These are phyloP conservation scores for Upupa epops DNA, from an alignment of 2,113 vertebrate species.

Conservation along the genomic window DNA sequence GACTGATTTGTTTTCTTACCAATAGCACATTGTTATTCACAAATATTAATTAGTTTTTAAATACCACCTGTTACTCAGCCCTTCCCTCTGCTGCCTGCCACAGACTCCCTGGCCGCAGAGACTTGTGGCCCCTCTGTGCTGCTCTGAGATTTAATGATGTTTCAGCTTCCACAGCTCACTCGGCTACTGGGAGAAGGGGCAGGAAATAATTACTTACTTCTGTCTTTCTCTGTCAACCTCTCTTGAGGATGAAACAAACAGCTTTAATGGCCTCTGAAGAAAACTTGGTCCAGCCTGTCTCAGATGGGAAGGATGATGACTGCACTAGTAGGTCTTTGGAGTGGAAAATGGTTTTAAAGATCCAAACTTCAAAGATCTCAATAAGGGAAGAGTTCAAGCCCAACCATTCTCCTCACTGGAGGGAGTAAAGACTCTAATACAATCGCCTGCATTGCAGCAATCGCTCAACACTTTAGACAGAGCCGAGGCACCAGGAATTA, in stretches of 20 bases:
- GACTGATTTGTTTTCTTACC: slow-evolving; percentile 52
- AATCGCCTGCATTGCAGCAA: background rate
- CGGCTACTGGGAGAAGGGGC: background rate
- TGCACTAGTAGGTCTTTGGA: background rate
- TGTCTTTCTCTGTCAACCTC: slow-evolving; percentile 5
- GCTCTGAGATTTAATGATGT: slow-evolving; percentile 44
- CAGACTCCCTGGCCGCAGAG: background rate
- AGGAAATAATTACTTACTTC: slow-evolving; percentile 53
- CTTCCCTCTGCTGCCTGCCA: background rate
- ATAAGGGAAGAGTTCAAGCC: background rate
- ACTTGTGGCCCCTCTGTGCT: background rate
- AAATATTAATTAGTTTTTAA: slow-evolving; percentile 59
- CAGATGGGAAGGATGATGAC: background rate
- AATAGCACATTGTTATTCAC: slow-evolving; percentile 33
- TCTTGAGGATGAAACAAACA: background rate
- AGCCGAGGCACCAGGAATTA: slow-evolving; percentile 28
- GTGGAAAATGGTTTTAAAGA: slow-evolving; percentile 11
- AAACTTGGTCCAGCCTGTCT: background rate
- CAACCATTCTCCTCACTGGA: background rate
- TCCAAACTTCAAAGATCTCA: slow-evolving; percentile 31
- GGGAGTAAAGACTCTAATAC: background rate
- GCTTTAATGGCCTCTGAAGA: slow-evolving; percentile 34
- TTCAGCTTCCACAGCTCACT: slow-evolving; percentile 1
- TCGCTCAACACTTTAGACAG: background rate
- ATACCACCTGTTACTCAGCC: slow-evolving; percentile 37